Base-by-base conservation (phyloP, 1,140 invertebrate genomes). In the Psilanteris sp. region DNA sequence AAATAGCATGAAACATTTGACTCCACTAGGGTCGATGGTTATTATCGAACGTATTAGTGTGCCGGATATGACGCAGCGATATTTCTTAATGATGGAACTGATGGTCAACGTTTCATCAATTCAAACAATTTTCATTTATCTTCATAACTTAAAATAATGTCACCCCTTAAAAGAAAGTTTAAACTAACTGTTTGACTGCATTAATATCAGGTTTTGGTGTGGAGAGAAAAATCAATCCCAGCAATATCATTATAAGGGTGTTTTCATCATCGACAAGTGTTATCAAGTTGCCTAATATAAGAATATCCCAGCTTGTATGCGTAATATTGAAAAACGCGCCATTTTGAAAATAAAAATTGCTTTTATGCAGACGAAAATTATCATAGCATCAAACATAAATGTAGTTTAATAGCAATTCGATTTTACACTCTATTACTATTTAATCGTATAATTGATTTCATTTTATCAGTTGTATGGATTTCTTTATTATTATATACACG, bases 91-190 rank as follows among this genome's bases (percentile, higher is more conserved):
- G 52, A 43, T 24, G 37, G 9, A 55, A 41, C 32, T 55, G 32
- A 55, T 32, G 36, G 26, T 43, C 36, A 29, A 41, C 52, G 13
- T 55, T 55, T 43, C 14, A 39, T 13, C 11, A 15, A 27, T 54
- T 26, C 36, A 0, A 55, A 41, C n/a, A 55, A 55, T 55, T 15
- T 43, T 11, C 52, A 55, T 55, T 55, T 55, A 55, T 55, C 52
- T 55, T 43, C 37, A 39, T 39, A 20, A 27, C 5, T 22, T 8
- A 22, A 41, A 55, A 55, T 41, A 31, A 16, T 37, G 16, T 59
- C 16, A 6, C 24, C 10, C 31, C 26, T 8, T 24, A 24, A 36
- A 52, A 4, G 24, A 5, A 5, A 26, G 8, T 11, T 4, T 8
- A 13, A 32, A 32, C 1, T 11, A 11, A 32, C 13, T 6, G 15